A percentile compares a stretch with the other conserved stretches of the same genome.
Conservation (phyloP, 2,113 vertebrate genomes). For the Oncorhynchus tshawytscha region DNA sequence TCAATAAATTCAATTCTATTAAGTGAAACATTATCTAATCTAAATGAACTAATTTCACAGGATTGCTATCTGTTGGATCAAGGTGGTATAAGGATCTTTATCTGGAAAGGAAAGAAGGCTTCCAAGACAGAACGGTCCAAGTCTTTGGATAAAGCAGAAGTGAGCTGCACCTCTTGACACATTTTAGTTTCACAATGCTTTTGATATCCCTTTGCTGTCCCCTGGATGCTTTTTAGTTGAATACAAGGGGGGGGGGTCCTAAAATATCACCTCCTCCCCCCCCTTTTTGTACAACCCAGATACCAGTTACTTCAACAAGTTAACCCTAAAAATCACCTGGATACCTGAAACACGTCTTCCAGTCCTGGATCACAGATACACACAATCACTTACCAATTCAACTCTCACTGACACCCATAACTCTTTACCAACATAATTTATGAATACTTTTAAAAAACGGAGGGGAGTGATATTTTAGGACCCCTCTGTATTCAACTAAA, state of each 20-base stretch:
- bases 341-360: not conserved
- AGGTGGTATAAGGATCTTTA: constrained; percentile 78
- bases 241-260: not conserved
- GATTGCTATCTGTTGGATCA: constrained; percentile 88
- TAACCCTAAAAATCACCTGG: not conserved
- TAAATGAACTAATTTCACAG: constrained; percentile 59
- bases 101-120: constrained; percentile 83
- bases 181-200: too few species aligned
- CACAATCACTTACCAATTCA: too few species aligned
- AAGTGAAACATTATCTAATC: not conserved
- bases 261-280: not conserved
- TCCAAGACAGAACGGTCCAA: constrained; percentile 74
- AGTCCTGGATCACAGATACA: too few species aligned
- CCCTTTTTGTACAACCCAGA: not conserved
- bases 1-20: too few species aligned
- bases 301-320: not conserved
- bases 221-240: not conserved
- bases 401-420: too few species aligned
- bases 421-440: too few species aligned
- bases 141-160: constrained; percentile 73
- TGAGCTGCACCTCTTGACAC: constrained; percentile 39
- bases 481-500: too few species aligned
- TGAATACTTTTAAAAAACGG: too few species aligned
- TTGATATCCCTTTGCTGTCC: constrained; percentile 2
- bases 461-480: too few species aligned